Evolutionary conservation across 1,140 invertebrate genomes (phyloP), one percentile per base, ranked within the genome.

Genomic region (Acromyrmex echinatior): DNA sequence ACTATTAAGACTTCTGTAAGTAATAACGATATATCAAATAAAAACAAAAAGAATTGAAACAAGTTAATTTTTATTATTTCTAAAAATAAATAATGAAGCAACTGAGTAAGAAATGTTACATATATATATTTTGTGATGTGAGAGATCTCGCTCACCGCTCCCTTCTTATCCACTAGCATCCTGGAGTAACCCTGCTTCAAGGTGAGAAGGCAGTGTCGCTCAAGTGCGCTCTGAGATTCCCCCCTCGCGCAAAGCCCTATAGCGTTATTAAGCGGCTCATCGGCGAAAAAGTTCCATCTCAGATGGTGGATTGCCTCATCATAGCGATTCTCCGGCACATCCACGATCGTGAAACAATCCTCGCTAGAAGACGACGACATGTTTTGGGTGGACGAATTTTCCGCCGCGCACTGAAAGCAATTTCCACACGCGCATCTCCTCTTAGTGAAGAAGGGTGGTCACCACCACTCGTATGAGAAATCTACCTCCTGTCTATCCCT

Each of bases 251-350:
- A 98, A 0, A 98, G 95, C 16, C 96, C 96, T n/a, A 98, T 97
- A 0, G 97, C 97, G 78, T 96, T 96, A 93, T 98, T 98, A 10
- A 98, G 95, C 0, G 98, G 98, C 93, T 98, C 98, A 90, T 98
- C 98, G 3, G 97, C 96, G 93, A 98, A 98, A 94, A 98, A 98
- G 87, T 96, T 97, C 82, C 96, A 94, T 49, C 97, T 96, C 74
- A 98, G 95, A 92, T 98, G 97, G 35, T 96, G 91, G 60, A 98
- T 96, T 21, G 97, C 97, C 53, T 96, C 96, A 14, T 96, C 92
- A 86, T 96, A 96, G 79, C 96, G 96, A 81, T 96, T 94, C 81
- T 95, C 93, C 6, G 95, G 93, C 49, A 97, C 96, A 49, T 95
- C 79, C 6, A 91, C 73, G 4, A 93, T 91, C 78, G 86, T 92